Percentiles rank a stretch among this genome's conserved stretches.
Conservation (phyloP, 2,113 vertebrate species). For the Colinus virginianus region DNA sequence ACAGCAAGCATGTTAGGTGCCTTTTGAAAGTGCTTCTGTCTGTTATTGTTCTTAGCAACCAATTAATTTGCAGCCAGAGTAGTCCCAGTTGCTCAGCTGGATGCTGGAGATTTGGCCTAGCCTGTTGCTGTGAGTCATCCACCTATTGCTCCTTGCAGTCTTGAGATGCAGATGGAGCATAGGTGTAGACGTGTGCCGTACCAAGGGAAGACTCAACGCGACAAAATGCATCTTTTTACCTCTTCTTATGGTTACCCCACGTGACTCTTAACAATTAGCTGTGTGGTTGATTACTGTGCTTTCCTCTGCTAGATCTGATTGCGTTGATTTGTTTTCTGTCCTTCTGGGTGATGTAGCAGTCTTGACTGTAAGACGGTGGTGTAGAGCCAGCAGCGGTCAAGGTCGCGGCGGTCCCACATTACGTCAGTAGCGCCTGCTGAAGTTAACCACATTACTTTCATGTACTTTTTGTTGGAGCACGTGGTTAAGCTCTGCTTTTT, state of each 20-base stretch:
- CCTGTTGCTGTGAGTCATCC: neutral
- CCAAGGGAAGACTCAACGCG: neutral
- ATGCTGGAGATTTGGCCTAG: neutral
- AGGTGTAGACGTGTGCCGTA: neutral
- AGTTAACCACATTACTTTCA: neutral
- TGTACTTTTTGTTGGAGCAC: neutral
- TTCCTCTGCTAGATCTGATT: neutral
- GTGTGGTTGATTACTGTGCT: neutral
- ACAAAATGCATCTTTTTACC: neutral
- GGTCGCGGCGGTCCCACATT: neutral
- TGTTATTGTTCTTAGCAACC: constrained; percentile 1
- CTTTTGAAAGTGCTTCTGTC: neutral
- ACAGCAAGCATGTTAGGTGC: neutral
- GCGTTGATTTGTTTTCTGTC: constrained; percentile 6
- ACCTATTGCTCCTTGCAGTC: neutral
- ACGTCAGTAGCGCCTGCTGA: neutral
- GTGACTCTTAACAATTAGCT: neutral
- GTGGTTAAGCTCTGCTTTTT: neutral
- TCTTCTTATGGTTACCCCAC: neutral
- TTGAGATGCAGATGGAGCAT: neutral
- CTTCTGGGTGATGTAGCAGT: constrained; percentile 18
- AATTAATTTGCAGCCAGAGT: neutral
- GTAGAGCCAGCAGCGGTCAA: constrained; percentile 8
- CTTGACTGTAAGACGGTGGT: neutral
- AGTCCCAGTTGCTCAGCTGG: neutral